Evolutionary conservation across 2,113 vertebrate species (phyloP).

Genomic region (Rhineura floridana): DNA sequence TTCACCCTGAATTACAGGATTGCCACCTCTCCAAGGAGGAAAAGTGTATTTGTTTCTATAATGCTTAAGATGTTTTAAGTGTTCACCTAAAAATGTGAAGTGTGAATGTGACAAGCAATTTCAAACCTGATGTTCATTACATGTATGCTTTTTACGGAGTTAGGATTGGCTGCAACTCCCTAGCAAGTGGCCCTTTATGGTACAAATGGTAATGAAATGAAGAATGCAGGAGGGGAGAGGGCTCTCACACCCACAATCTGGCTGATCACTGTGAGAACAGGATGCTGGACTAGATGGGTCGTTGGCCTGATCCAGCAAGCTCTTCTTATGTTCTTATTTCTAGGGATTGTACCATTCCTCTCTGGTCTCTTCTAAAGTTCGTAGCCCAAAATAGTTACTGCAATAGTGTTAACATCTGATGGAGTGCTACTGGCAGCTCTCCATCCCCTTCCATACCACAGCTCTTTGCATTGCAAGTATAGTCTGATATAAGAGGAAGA

Average conservation of each 20-base stretch:
- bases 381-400: neutral
- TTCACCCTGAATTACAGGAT: neutral
- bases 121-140: too few species aligned
- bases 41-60: neutral
- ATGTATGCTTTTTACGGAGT: neutral
- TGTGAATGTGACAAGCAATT: neutral
- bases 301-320: too few species aligned
- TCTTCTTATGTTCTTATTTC: neutral
- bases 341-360: neutral
- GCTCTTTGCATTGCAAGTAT: constrained; percentile 15
- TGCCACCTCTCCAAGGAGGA: neutral
- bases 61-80: neutral
- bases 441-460: neutral
- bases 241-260: too few species aligned
- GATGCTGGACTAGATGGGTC: too few species aligned
- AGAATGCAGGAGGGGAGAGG: too few species aligned
- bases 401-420: neutral
- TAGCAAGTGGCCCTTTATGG: neutral
- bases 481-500: neutral
- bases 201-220: neutral
- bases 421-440: neutral
- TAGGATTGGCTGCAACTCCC: neutral
- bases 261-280: too few species aligned
- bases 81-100: neutral
- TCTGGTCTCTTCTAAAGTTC: neutral